Evolutionary conservation across 2,113 vertebrate species (phyloP).

Genomic region (Carollia perspicillata): DNA sequence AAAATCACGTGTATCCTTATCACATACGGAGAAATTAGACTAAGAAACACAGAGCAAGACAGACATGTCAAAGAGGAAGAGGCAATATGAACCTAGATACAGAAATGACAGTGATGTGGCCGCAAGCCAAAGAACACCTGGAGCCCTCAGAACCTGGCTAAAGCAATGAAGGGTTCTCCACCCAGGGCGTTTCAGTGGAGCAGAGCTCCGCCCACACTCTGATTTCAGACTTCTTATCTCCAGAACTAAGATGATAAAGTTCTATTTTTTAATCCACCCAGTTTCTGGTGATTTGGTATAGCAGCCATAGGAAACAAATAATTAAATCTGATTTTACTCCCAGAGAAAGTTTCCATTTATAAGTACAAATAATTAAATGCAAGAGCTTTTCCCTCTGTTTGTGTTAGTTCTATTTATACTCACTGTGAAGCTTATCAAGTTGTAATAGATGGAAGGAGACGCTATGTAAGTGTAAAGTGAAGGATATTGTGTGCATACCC

Average conservation of each 20-base stretch:
- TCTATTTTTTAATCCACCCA: too few relatives aligned
- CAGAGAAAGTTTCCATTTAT: background rate
- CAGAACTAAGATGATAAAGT: background rate
- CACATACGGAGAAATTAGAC: background rate
- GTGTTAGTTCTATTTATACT: background rate
- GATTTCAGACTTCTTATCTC: background rate
- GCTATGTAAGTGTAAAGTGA: background rate
- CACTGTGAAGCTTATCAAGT: background rate
- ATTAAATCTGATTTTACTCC: background rate
- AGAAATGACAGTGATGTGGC: background rate
- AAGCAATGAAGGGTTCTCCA: background rate
- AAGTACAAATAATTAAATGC: background rate
- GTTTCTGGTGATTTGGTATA: background rate
- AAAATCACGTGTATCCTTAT: background rate
- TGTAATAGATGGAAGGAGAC: background rate
- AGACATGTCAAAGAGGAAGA: background rate
- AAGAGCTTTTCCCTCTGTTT: background rate
- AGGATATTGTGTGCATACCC: background rate
- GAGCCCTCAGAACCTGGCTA: background rate
- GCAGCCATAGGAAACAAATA: background rate
- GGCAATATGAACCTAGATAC: fast-evolving
- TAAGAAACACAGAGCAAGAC: background rate
- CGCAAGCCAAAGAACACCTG: background rate
- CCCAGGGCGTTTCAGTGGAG: fast-evolving
- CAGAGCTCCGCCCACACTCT: background rate